These are phyloP conservation scores for Adelges cooleyi DNA, from an alignment of 1,140 invertebrate species.

Conservation along the genomic window DNA sequence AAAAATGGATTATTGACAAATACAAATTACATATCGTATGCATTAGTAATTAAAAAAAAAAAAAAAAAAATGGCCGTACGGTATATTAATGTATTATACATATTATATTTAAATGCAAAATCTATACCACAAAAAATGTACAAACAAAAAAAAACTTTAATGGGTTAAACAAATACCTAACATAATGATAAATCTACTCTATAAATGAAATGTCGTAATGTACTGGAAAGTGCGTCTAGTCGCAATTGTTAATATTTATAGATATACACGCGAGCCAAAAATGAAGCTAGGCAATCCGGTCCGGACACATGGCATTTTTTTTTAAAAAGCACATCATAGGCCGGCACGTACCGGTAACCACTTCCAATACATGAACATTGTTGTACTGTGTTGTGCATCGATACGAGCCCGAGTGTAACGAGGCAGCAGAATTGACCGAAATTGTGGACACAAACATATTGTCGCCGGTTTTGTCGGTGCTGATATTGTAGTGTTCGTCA, in stretches of 20 bases:
- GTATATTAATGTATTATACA: slow-evolving; percentile 12
- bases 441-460: slow-evolving; percentile 29
- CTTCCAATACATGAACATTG: slow-evolving; percentile 29
- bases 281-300: slow-evolving; percentile 23
- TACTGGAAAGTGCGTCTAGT: slow-evolving; percentile 12
- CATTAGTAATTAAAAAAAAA: slow-evolving; percentile 21
- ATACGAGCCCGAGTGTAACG: slow-evolving; percentile 30
- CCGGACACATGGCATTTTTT: slow-evolving; percentile 6
- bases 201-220: slow-evolving; percentile 23
- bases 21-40: slow-evolving; percentile 22
- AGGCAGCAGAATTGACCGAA: slow-evolving; percentile 23
- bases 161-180: slow-evolving; percentile 16
- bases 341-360: slow-evolving; percentile 31
- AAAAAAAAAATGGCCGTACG: background rate
- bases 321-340: slow-evolving; percentile 23
- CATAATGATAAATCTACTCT: slow-evolving; percentile 24
- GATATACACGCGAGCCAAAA: slow-evolving; percentile 6
- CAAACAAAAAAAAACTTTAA: slow-evolving; percentile 20
- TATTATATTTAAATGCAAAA: slow-evolving; percentile 4
- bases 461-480: slow-evolving; percentile 4
- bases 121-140: background rate
- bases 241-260: slow-evolving; percentile 14
- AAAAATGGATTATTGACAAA: slow-evolving; percentile 9
- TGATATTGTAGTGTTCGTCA: slow-evolving; percentile 20
- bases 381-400: slow-evolving; percentile 31